Evolutionary conservation across 2,888 invertebrate species (phyloP).

Genomic region (Thera obeliscata): DNA sequence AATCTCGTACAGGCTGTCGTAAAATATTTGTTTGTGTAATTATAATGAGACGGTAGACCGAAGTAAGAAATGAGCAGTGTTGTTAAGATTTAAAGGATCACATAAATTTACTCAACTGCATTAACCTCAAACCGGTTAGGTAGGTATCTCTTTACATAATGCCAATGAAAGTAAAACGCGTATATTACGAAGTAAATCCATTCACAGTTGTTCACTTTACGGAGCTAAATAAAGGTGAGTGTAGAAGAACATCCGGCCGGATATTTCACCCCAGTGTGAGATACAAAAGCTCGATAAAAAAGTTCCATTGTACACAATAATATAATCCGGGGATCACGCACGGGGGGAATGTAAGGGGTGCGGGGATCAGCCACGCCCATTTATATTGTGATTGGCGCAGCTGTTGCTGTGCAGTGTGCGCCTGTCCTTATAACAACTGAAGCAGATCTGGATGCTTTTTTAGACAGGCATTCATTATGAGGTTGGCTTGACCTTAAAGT

Average conservation of each 20-base stretch:
- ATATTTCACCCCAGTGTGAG: constrained; percentile 81
- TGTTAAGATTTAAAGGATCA: neutral
- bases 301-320: constrained; percentile 80
- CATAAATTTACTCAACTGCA: neutral
- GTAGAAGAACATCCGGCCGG: constrained; percentile 81
- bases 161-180: constrained; percentile 38
- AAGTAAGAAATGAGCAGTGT: constrained; percentile 2
- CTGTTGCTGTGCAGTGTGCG: constrained; percentile 71
- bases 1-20: constrained; percentile 43
- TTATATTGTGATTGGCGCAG: constrained; percentile 83
- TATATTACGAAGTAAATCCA: constrained; percentile 61
- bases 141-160: constrained; percentile 31
- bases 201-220: constrained; percentile 74
- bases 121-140: constrained; percentile 19
- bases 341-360: constrained; percentile 56
- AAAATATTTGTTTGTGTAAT: constrained; percentile 24
- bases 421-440: constrained; percentile 58
- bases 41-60: constrained; percentile 18
- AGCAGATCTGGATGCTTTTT: constrained; percentile 44
- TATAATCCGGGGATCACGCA: constrained; percentile 77
- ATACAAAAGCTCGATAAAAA: constrained; percentile 80
- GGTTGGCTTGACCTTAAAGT: neutral
- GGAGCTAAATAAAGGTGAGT: constrained; percentile 74
- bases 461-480: neutral
- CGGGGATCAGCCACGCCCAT: constrained; percentile 72